Evolutionary conservation across 2,113 vertebrate genomes (phyloP).

Genomic region (human): DNA sequence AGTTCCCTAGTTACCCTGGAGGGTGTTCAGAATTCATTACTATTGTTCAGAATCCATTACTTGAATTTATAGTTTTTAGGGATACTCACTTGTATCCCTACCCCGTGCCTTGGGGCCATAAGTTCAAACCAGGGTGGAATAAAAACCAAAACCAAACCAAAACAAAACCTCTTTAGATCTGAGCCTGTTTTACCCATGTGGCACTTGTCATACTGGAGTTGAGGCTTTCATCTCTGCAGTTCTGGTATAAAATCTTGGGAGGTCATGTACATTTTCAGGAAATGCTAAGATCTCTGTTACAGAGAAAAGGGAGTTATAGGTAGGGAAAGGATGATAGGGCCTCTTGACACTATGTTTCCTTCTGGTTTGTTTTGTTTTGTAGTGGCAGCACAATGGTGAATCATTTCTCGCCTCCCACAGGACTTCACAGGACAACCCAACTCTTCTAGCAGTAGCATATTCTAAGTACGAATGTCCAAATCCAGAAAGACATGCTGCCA

Average conservation of each 20-base stretch:
- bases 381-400: background rate
- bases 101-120: background rate
- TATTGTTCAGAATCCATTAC: slow-evolving; percentile 46
- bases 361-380: background rate
- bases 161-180: background rate
- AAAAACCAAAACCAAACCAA: background rate
- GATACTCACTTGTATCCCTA: slow-evolving; percentile 21
- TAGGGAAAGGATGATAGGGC: fast-evolving
- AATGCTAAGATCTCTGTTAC: background rate
- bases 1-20: slow-evolving; percentile 1
- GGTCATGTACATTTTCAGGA: background rate
- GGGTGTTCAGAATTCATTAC: slow-evolving; percentile 45
- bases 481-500: no score
- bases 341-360: background rate
- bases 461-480: background rate
- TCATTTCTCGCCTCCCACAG: background rate
- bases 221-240: background rate
- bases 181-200: background rate
- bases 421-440: background rate
- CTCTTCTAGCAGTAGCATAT: background rate
- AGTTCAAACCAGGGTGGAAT: slow-evolving; percentile 3
- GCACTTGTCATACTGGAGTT: background rate
- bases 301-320: background rate
- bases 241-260: background rate
- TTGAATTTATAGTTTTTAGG: slow-evolving; percentile 43